Percentiles rank a stretch among this genome's conserved stretches.
Evolutionary conservation across 2,888 invertebrate genomes (phyloP).

Genomic region (Teleiodes luculella): DNA sequence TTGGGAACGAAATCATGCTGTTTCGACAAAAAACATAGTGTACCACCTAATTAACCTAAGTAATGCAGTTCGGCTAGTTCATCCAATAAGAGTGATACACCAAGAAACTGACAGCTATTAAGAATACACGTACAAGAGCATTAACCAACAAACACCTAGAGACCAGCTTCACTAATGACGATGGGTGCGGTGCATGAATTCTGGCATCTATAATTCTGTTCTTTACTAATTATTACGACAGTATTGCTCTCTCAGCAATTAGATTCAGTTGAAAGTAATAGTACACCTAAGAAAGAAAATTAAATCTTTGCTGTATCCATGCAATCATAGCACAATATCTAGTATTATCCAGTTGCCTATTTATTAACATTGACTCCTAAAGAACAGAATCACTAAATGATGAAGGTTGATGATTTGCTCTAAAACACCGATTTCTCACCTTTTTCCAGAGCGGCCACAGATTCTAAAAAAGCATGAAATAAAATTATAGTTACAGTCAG

Average conservation of each 20-base stretch:
- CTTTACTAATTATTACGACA: constrained; percentile 11
- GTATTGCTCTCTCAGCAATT: background rate
- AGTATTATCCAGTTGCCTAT: background rate
- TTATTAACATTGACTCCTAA: background rate
- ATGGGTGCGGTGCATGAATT: constrained; percentile 13
- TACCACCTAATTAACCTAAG: too few species aligned
- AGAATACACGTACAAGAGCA: too few species aligned
- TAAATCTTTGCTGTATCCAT: too few species aligned
- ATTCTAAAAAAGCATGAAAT: constrained; percentile 78
- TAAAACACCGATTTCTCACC: constrained; percentile 74
- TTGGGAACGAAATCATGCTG: background rate
- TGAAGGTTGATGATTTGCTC: constrained; percentile 50
- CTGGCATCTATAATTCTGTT: constrained; percentile 15
- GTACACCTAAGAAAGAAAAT: too few species aligned
- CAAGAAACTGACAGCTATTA: too few species aligned
- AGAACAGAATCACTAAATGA: constrained; percentile 46
- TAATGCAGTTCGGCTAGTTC: too few species aligned
- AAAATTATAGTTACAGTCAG: constrained; percentile 14
- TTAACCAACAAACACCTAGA: constrained; percentile 17
- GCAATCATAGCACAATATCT: too few species aligned
- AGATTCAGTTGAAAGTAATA: too few species aligned
- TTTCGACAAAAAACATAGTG: background rate
- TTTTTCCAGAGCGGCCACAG: constrained; percentile 76
- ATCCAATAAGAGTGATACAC: too few species aligned
- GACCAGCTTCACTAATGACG: constrained; percentile 16